Evolutionary conservation across 2,113 vertebrate species (phyloP).

Genomic region (Herpetotheres cachinnans): DNA sequence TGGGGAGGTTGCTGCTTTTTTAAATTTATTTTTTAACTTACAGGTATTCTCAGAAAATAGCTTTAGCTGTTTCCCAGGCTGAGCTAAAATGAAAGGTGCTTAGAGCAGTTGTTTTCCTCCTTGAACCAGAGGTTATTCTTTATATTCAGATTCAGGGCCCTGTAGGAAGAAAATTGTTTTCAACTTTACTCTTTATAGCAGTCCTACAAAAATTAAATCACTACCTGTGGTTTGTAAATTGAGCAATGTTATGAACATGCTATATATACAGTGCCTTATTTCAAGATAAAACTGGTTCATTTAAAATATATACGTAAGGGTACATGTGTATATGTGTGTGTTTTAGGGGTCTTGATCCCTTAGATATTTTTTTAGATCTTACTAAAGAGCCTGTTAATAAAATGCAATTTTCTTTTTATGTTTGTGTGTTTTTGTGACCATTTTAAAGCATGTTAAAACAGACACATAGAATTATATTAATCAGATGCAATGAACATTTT

Average conservation of each 20-base stretch:
- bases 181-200: neutral
- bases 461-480: neutral
- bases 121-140: neutral
- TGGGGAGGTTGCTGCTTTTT: neutral
- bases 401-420: neutral
- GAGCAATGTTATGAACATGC: neutral
- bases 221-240: neutral
- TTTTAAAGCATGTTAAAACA: neutral
- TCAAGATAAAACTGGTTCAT: neutral
- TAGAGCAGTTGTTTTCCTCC: neutral
- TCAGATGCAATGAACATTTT: neutral
- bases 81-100: neutral
- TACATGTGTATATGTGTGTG: neutral
- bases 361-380: neutral
- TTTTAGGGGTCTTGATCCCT: neutral
- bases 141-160: neutral
- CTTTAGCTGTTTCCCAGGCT: neutral
- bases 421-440: neutral
- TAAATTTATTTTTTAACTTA: neutral
- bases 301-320: neutral
- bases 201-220: neutral
- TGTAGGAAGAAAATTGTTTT: neutral
- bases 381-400: neutral
- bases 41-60: neutral
- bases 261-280: neutral